Conservation (phyloP, 2,888 invertebrate genomes). For the Empis stercorea region DNA sequence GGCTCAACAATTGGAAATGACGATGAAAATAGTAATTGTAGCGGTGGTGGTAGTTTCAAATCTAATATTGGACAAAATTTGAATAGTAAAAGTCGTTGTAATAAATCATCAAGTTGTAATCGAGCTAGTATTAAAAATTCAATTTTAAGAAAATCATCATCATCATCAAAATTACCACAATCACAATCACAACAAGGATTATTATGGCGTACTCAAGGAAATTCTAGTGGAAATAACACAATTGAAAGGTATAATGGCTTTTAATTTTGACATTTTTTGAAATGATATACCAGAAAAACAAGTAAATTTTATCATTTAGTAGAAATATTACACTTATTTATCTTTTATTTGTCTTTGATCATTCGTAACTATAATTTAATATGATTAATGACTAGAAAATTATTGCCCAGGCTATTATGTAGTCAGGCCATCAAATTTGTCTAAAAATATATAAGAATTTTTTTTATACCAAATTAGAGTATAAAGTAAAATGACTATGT, state of each 20-base stretch:
- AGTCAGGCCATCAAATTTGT: too few relatives aligned
- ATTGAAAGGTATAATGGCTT: conserved; percentile 16
- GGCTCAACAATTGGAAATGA: background rate
- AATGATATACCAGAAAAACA: too few relatives aligned
- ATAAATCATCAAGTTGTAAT: background rate
- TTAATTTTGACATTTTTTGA: too few relatives aligned
- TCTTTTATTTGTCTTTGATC: too few relatives aligned
- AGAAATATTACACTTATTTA: too few relatives aligned
- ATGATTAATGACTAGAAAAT: too few relatives aligned
- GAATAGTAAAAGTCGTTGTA: background rate
- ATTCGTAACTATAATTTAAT: too few relatives aligned
- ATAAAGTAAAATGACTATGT: too few relatives aligned
- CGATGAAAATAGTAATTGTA: background rate
- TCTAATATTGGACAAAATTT: background rate
- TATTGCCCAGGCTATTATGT: too few relatives aligned
- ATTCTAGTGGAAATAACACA: conserved; percentile 7
- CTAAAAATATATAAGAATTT: too few relatives aligned
- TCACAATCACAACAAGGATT: conserved; percentile 19
- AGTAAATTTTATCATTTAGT: too few relatives aligned
- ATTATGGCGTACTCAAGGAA: conserved; percentile 19
- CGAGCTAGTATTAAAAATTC: background rate
- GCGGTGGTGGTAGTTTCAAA: background rate
- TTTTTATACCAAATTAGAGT: too few relatives aligned
- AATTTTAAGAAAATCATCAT: background rate
- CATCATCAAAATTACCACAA: conserved; percentile 11